phyloP scores from a whole-genome alignment of 2,888 invertebrate genomes.

The Antheraea yamamai region DNA sequence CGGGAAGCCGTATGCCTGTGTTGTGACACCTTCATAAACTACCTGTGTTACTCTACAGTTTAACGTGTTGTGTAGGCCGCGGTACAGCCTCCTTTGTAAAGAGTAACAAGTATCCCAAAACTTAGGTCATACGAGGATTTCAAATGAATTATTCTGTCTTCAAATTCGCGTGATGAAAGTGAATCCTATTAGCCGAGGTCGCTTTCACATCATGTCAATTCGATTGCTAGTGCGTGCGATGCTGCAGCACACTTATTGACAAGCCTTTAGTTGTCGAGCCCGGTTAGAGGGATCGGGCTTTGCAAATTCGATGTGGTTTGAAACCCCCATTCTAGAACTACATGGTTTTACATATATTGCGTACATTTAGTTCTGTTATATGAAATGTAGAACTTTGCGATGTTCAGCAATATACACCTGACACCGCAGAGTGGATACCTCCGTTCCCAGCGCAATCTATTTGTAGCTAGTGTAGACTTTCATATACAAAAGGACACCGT shows the following conservation, averaged over 20 bases:
- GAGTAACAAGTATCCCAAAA: not conserved
- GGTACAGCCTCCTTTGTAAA: not conserved
- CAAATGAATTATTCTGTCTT: not conserved
- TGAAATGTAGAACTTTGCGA: not conserved
- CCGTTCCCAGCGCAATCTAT: not conserved
- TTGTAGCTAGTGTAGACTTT: not conserved
- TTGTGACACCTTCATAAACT: not conserved
- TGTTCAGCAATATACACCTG: not conserved
- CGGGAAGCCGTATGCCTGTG: constrained; percentile 18
- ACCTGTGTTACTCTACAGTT: not conserved
- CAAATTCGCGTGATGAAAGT: constrained; percentile 6
- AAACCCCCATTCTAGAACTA: not conserved
- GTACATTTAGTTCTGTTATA: not conserved
- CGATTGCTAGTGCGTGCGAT: not conserved
- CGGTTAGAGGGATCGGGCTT: not conserved
- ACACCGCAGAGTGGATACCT: not conserved
- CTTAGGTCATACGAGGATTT: not conserved
- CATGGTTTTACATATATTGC: not conserved
- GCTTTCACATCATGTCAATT: constrained; percentile 6
- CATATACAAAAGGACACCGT: not conserved
- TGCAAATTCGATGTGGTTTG: not conserved
- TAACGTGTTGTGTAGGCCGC: not conserved
- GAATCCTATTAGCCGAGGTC: not conserved
- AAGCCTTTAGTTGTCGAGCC: not conserved
- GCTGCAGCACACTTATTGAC: not conserved